A percentile compares a stretch with the other conserved stretches of the same genome.
Evolutionary conservation across 2,888 invertebrate species (phyloP).

Genomic region (Dicycla oo): DNA sequence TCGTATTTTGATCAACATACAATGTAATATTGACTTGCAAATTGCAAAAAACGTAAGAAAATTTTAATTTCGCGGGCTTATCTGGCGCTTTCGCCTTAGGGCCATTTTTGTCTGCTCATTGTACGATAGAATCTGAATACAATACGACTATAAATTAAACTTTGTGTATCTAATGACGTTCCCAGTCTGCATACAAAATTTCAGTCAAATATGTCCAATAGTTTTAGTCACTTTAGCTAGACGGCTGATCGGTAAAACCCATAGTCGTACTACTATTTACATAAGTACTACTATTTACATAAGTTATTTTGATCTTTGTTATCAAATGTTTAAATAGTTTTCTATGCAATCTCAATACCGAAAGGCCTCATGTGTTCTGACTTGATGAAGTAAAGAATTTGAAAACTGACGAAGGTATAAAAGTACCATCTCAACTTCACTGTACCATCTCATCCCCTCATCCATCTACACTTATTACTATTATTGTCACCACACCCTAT

Average conservation of each 20-base stretch:
- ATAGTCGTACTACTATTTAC: too few relatives aligned
- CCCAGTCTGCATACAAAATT: not conserved
- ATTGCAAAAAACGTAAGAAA: too few relatives aligned
- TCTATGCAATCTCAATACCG: not conserved
- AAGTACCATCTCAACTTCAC: not conserved
- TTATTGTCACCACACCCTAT: constrained; percentile 78
- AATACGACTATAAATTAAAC: not conserved
- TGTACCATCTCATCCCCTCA: constrained; percentile 59
- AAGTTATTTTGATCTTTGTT: not conserved
- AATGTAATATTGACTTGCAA: too few relatives aligned
- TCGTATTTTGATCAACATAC: too few relatives aligned
- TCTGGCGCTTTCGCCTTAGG: too few relatives aligned
- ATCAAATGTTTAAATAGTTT: not conserved
- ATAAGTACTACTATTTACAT: too few relatives aligned
- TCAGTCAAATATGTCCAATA: not conserved
- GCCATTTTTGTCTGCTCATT: not conserved
- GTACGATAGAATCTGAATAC: not conserved
- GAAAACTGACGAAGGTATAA: not conserved
- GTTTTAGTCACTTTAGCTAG: not conserved
- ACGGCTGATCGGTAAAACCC: not conserved
- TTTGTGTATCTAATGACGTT: not conserved
- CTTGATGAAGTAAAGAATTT: not conserved
- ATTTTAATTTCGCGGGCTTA: too few relatives aligned
- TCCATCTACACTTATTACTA: constrained; percentile 79
- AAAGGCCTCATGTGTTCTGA: not conserved